A percentile compares a stretch with the other conserved stretches of the same genome.
Conservation (phyloP, 2,113 vertebrate species). For the Sakesphorus luctuosus region DNA sequence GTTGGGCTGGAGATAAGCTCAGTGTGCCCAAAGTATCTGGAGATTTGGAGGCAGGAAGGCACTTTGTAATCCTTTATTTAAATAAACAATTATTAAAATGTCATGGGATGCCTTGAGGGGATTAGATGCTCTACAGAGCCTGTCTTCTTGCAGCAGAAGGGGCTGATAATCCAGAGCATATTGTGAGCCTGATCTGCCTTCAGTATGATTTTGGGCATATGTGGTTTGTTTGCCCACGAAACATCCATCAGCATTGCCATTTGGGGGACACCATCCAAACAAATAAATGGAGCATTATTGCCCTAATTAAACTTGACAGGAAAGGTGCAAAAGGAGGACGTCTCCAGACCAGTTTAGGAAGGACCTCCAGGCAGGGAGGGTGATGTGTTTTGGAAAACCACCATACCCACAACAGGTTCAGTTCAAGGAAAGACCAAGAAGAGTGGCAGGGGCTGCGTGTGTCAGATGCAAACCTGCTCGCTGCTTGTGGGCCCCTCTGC, state of each 20-base stretch:
- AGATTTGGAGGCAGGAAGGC: neutral
- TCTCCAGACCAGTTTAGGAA: neutral
- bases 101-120: neutral
- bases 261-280: neutral
- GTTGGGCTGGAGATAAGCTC: neutral
- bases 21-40: neutral
- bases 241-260: neutral
- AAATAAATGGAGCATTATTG: neutral
- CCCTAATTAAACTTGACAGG: neutral
- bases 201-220: neutral
- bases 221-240: neutral
- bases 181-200: neutral
- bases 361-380: neutral
- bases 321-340: neutral
- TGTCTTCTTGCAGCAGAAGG: neutral
- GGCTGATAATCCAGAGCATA: neutral
- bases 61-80: neutral
- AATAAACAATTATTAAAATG: neutral
- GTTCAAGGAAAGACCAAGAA: neutral
- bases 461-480: rapidly evolving
- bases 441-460: neutral
- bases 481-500: neutral
- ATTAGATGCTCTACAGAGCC: neutral
- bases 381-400: neutral
- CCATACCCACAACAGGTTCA: neutral